These are phyloP conservation scores for Lophotriccus pileatus DNA, from an alignment of 2,797 vertebrate species.

Conservation along the genomic window DNA sequence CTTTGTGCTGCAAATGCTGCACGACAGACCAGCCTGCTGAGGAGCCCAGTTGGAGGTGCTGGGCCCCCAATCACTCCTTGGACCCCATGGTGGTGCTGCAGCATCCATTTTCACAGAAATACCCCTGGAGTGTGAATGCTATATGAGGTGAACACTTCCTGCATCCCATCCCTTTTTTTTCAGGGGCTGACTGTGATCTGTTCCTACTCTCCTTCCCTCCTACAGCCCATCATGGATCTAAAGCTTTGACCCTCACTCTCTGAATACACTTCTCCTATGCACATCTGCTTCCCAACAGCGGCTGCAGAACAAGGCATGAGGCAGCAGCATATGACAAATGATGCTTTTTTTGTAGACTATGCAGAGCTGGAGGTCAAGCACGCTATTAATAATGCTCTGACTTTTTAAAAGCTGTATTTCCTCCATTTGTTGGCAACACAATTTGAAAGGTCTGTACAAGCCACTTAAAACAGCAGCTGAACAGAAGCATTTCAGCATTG, in stretches of 20 bases:
- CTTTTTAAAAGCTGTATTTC: slow-evolving; percentile 55
- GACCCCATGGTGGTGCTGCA: background rate
- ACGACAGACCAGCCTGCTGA: background rate
- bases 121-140: background rate
- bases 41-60: background rate
- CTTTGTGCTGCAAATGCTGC: background rate
- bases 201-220: background rate
- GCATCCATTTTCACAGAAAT: slow-evolving; percentile 2
- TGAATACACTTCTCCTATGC: background rate
- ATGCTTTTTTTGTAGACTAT: slow-evolving; percentile 15
- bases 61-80: background rate
- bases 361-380: slow-evolving; percentile 53
- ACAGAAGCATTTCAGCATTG: slow-evolving; percentile 17
- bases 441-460: slow-evolving; percentile 46
- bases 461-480: slow-evolving; percentile 51
- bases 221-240: background rate
- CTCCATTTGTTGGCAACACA: slow-evolving; percentile 46
- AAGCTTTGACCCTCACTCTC: background rate
- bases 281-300: background rate
- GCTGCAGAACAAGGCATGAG: slow-evolving; percentile 10
- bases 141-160: background rate
- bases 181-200: background rate
- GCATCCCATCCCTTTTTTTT: background rate
- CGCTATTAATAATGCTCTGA: slow-evolving; percentile 63
- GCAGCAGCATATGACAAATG: slow-evolving; percentile 42